Conservation (phyloP, 2,888 invertebrate genomes). For the Himalopsyche japonica region DNA sequence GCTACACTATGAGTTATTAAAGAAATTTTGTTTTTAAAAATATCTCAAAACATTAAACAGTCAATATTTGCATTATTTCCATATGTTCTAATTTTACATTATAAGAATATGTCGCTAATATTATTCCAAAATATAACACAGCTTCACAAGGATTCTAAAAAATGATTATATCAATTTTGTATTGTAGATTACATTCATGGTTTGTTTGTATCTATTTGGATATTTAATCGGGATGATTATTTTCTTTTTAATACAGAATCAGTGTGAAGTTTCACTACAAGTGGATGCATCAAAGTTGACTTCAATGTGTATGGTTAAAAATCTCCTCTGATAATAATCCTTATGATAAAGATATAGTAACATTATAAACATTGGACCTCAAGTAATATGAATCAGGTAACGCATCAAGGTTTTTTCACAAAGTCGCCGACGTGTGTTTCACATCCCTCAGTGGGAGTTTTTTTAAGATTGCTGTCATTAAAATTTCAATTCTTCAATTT, state of each 20-base stretch:
- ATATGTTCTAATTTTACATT: constrained; percentile 16
- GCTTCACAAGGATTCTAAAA: background rate
- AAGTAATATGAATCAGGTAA: constrained; percentile 62
- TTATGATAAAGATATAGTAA: constrained; percentile 16
- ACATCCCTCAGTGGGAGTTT: background rate
- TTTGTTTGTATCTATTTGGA: too few relatives aligned
- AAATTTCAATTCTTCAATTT: constrained; percentile 1
- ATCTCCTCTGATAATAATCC: background rate
- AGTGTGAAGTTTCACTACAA: background rate
- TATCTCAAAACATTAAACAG: constrained; percentile 30
- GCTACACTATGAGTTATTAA: constrained; percentile 3
- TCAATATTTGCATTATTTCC: constrained; percentile 22
- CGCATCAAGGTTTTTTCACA: constrained; percentile 41
- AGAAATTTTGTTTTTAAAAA: constrained; percentile 11
- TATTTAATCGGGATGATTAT: background rate
- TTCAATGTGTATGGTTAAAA: background rate
- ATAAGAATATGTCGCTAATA: background rate
- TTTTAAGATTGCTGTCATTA: background rate
- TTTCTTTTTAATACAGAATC: background rate
- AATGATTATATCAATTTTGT: background rate
- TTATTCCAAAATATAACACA: background rate
- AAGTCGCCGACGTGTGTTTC: constrained; percentile 11
- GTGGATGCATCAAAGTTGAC: background rate
- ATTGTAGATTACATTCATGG: too few relatives aligned
- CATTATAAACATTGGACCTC: constrained; percentile 59